phyloP scores from a whole-genome alignment of 2,113 vertebrate species.

The Grallaria varia region DNA sequence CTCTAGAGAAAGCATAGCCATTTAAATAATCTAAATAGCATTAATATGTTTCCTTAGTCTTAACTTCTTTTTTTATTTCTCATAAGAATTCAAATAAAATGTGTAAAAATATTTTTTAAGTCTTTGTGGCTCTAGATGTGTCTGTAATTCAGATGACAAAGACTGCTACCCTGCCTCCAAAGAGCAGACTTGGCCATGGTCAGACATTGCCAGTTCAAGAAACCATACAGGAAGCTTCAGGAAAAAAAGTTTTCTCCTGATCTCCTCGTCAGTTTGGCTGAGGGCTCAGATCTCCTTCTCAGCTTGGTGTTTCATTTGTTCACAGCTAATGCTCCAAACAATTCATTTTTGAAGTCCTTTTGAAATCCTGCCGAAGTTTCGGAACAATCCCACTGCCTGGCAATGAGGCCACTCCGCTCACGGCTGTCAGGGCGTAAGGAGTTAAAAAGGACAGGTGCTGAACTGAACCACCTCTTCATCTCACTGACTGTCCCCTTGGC shows the following conservation, averaged over 20 bases:
- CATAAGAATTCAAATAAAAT: background rate
- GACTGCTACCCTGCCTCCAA: background rate
- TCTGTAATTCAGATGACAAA: background rate
- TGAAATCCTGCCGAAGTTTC: background rate
- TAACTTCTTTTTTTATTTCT: background rate
- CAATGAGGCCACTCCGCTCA: accelerated
- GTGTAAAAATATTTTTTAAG: background rate
- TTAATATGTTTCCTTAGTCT: background rate
- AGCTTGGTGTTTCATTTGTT: background rate
- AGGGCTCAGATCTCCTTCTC: background rate
- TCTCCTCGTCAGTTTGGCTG: background rate
- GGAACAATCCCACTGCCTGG: background rate
- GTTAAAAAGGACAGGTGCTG: background rate
- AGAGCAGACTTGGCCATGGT: background rate
- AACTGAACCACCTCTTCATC: background rate
- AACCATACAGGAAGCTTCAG: background rate
- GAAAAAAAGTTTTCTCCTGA: background rate
- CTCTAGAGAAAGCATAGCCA: background rate
- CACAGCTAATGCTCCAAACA: background rate
- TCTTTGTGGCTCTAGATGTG: background rate
- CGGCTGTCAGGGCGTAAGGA: accelerated
- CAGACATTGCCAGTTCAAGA: background rate
- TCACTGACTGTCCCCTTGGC: background rate
- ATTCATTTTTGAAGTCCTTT: background rate
- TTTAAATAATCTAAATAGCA: constrained; percentile 33